Evolutionary conservation across 2,113 vertebrate species (phyloP).

Genomic region (pig (Sus scrofa)): T2T-Sscrofa CM000814.6:100486001-100486500

Average conservation of each 20-base stretch:
- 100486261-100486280: slow-evolving; percentile 42
- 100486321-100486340: slow-evolving; percentile 42
- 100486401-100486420: not conserved
- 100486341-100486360: slow-evolving; percentile 60
- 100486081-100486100: slow-evolving; percentile 45
- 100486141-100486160: not conserved
- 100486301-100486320: slow-evolving; percentile 25
- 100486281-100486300: slow-evolving; percentile 47
- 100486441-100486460: slow-evolving; percentile 41
- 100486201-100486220: not conserved
- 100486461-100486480: slow-evolving; percentile 56
- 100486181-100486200: slow-evolving; percentile 49
- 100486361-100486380: not conserved
- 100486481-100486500: slow-evolving; percentile 50
- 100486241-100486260: slow-evolving; percentile 30
- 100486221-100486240: not conserved
- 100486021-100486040: slow-evolving; percentile 14
- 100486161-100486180: slow-evolving; percentile 7
- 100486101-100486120: slow-evolving; percentile 48
- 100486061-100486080: slow-evolving; percentile 40
- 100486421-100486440: slow-evolving; percentile 56
- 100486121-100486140: not conserved
- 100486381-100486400: slow-evolving; percentile 61
- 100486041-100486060: slow-evolving; percentile 4
- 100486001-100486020: not conserved